These are phyloP conservation scores for Australoheros scitulus DNA, from an alignment of 2,113 vertebrate genomes.

Conservation along the genomic window DNA sequence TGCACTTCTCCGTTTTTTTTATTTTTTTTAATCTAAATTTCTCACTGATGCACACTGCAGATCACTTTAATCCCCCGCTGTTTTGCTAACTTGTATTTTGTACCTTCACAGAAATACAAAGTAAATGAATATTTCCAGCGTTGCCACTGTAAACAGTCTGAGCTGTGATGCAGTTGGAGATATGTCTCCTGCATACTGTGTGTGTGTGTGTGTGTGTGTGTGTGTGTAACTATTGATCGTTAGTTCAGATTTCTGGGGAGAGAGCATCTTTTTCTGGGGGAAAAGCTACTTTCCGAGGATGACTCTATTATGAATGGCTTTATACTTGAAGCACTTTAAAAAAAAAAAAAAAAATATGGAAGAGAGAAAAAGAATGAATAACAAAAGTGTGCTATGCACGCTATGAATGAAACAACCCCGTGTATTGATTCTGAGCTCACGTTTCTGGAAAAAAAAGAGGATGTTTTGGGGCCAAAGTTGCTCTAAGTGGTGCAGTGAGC, in stretches of 20 bases:
- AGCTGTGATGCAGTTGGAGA: conserved; percentile 50
- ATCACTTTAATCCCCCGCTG: conserved; percentile 29
- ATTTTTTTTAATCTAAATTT: conserved; percentile 1
- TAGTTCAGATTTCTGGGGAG: conserved; percentile 57
- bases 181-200: conserved; percentile 28
- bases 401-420: conserved; percentile 26
- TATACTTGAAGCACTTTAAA: background rate
- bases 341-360: too few species aligned
- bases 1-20: background rate
- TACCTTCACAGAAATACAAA: conserved; percentile 39
- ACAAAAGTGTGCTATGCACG: conserved; percentile 11
- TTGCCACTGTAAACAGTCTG: conserved; percentile 38
- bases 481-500: conserved; percentile 36
- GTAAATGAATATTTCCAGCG: conserved; percentile 41
- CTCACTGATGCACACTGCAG: conserved; percentile 12
- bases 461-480: conserved; percentile 42
- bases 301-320: conserved; percentile 46
- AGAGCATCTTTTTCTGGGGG: conserved; percentile 29
- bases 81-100: conserved; percentile 29
- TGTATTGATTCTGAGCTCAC: conserved; percentile 53
- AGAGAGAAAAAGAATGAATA: conserved; percentile 29
- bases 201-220: conserved; percentile 23
- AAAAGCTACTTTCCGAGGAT: conserved; percentile 34
- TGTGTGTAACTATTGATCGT: conserved; percentile 55
- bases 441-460: conserved; percentile 32